These are phyloP conservation scores for Vireo altiloquus DNA, from an alignment of 2,113 vertebrate species.

Conservation along the genomic window DNA sequence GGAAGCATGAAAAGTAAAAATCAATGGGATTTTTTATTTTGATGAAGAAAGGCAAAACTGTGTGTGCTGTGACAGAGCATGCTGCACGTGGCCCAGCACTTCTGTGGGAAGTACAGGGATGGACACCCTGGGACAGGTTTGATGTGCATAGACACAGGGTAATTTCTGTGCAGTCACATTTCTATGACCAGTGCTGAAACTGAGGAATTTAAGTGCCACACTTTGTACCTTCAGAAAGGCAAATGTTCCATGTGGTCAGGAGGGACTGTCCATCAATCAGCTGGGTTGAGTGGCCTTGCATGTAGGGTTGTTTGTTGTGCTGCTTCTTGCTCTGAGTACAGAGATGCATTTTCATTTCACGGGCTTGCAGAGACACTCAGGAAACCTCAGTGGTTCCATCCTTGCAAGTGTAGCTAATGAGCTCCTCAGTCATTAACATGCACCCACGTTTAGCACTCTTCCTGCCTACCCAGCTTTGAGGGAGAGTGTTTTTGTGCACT, in stretches of 20 bases:
- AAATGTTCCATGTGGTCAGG: fast-evolving
- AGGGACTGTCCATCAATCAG: background rate
- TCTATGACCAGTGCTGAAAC: background rate
- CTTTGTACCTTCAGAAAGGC: background rate
- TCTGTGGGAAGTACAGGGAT: background rate
- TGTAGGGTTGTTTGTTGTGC: background rate
- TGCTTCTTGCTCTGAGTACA: background rate
- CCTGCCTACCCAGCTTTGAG: background rate
- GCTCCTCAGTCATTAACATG: background rate
- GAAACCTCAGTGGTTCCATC: background rate
- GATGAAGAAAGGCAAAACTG: background rate
- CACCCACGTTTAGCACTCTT: background rate
- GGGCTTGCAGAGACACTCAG: background rate
- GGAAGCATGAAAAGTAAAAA: conserved; percentile 53
- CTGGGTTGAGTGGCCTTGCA: background rate
- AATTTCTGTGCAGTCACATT: background rate
- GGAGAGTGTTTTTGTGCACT: background rate
- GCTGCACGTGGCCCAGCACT: background rate
- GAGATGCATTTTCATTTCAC: background rate
- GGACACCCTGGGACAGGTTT: background rate
- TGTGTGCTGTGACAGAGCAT: background rate
- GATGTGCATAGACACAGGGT: background rate
- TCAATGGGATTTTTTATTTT: conserved; percentile 45
- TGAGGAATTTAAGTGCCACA: background rate
- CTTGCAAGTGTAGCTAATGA: background rate